Percentiles rank a stretch among this genome's conserved stretches.
Evolutionary conservation across 1,140 invertebrate species (phyloP).

Genomic region (Ooceraea biroi): DNA sequence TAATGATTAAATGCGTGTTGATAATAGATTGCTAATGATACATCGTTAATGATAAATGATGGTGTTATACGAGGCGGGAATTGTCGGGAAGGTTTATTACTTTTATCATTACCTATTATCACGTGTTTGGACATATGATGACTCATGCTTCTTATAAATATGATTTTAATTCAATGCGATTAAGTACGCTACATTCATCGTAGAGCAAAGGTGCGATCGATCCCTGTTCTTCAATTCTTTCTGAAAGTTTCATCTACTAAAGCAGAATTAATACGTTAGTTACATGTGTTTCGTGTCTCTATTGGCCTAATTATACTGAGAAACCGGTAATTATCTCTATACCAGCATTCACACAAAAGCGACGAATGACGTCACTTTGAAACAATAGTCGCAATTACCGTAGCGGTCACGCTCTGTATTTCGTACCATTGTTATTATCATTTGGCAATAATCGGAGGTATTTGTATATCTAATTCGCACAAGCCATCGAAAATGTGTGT

Average conservation of each 20-base stretch:
- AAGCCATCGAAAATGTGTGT: not conserved
- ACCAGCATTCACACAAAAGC: conserved; percentile 59
- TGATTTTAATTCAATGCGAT: too few species aligned
- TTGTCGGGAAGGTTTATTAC: too few species aligned
- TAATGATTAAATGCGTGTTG: not conserved
- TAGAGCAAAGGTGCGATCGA: not conserved
- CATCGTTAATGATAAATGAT: conserved; percentile 7
- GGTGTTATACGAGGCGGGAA: too few species aligned
- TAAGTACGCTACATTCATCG: too few species aligned
- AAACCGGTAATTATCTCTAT: conserved; percentile 59
- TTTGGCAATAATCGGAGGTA: conserved; percentile 4
- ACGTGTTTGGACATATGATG: too few species aligned
- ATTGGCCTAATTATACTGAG: conserved; percentile 5
- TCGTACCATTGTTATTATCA: conserved; percentile 44
- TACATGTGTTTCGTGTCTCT: not conserved
- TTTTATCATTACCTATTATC: too few species aligned
- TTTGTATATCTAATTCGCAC: not conserved
- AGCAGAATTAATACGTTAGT: not conserved
- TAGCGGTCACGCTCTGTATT: conserved; percentile 42
- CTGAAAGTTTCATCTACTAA: not conserved
- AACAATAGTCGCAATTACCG: conserved; percentile 70
- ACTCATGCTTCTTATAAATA: too few species aligned
- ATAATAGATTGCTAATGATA: too few species aligned
- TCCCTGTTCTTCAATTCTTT: not conserved
- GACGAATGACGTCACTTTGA: conserved; percentile 70